Evolutionary conservation across 2,797 vertebrate species (phyloP).

Genomic region (Otolemur crassicaudatus): DNA sequence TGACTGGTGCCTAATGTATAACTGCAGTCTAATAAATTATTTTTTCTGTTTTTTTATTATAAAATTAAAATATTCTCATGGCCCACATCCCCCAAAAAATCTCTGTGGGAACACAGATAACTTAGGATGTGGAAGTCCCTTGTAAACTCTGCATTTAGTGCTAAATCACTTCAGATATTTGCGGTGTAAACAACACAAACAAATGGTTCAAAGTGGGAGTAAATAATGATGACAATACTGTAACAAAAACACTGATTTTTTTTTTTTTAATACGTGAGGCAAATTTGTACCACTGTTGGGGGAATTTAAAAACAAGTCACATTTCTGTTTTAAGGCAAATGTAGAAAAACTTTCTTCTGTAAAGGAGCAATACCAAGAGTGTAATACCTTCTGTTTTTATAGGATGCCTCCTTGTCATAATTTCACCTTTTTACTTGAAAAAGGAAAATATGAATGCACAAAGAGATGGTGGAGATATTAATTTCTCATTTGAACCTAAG

Average conservation of each 20-base stretch:
- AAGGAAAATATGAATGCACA: conserved; percentile 7
- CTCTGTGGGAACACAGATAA: not conserved
- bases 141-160: not conserved
- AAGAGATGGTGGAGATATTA: conserved; percentile 31
- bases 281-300: not conserved
- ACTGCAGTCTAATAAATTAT: not conserved
- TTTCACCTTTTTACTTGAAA: conserved; percentile 39
- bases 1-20: not conserved
- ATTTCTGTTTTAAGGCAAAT: conserved; percentile 33
- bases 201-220: not conserved
- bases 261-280: not conserved
- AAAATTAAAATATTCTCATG: conserved; percentile 10
- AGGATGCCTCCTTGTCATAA: not conserved
- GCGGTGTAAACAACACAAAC: not conserved
- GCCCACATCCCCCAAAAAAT: not conserved
- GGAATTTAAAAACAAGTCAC: not conserved
- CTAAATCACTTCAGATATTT: conserved; percentile 13
- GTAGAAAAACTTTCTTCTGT: not conserved
- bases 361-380: not conserved
- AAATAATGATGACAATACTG: not conserved
- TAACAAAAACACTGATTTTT: not conserved
- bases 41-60: not conserved
- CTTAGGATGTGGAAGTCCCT: not conserved
- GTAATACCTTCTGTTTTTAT: not conserved
- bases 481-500: conserved; percentile 67